Conservation (phyloP, 2,797 vertebrate genomes). For the Sebastes elongatus region DNA sequence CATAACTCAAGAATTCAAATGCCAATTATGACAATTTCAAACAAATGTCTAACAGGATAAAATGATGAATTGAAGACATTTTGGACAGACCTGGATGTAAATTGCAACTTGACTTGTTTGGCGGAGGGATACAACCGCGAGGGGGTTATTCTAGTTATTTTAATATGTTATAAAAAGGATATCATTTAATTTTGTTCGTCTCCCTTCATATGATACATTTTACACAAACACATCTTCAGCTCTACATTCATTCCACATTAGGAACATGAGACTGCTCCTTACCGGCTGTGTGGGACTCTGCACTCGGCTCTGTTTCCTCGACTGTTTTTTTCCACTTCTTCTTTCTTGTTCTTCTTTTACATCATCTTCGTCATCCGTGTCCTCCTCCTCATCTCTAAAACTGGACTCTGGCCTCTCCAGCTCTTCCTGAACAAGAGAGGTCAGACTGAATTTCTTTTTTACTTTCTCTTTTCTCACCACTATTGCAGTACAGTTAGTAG, state of each 20-base stretch:
- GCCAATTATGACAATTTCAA: not conserved
- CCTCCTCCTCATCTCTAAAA: slow-evolving; percentile 22
- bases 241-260: not conserved
- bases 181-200: slow-evolving; percentile 16
- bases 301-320: slow-evolving; percentile 20
- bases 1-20: not conserved
- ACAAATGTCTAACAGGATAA: not conserved
- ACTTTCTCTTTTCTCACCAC: not conserved
- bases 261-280: slow-evolving; percentile 19
- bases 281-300: slow-evolving; percentile 53
- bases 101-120: no score
- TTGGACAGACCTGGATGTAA: no score
- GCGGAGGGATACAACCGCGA: no score
- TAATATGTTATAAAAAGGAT: not conserved
- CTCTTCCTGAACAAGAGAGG: slow-evolving; percentile 32
- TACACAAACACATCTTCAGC: slow-evolving; percentile 12
- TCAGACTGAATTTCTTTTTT: not conserved
- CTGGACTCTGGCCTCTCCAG: slow-evolving; percentile 17
- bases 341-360: slow-evolving; percentile 16
- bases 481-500: not conserved
- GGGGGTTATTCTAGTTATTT: no score
- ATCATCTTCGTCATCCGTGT: slow-evolving; percentile 23
- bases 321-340: slow-evolving; percentile 16
- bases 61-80: no score
- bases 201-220: not conserved